Conservation (phyloP, 2,888 invertebrate genomes). For the Pegoplata infirma region DNA sequence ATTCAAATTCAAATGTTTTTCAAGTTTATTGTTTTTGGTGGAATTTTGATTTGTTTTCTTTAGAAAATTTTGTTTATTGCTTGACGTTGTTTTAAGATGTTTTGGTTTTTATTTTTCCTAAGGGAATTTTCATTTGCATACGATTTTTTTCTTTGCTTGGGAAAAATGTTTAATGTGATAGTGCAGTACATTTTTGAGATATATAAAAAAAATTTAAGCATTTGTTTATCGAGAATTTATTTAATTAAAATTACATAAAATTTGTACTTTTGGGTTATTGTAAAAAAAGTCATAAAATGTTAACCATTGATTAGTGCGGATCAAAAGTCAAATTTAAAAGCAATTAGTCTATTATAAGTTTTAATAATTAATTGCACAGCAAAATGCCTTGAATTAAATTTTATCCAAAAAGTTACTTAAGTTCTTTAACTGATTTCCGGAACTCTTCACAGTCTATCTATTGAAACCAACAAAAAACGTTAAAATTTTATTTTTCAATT, state of each 20-base stretch:
- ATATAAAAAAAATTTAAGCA: no score
- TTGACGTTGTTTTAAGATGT: conserved; percentile 28
- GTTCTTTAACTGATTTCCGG: no score
- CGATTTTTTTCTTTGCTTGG: not conserved
- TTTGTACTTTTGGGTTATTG: conserved; percentile 5
- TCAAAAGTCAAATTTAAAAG: no score
- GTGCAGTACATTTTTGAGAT: not conserved
- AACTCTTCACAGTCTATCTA: no score
- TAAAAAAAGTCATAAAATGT: no score
- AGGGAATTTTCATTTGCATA: conserved; percentile 33
- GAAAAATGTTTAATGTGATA: conserved; percentile 4
- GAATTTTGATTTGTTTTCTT: conserved; percentile 56
- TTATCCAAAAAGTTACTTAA: no score
- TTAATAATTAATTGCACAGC: no score
- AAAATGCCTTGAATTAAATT: no score
- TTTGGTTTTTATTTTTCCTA: conserved; percentile 31
- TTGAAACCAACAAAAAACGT: no score
- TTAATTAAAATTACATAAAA: conserved; percentile 42
- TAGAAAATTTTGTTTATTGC: conserved; percentile 43
- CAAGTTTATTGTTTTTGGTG: conserved; percentile 42
- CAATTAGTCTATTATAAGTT: no score
- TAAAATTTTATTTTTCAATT: no score
- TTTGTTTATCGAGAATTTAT: conserved; percentile 23
- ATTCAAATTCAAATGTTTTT: conserved; percentile 32
- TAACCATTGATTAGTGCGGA: no score